Percentiles rank a stretch among this genome's conserved stretches.
These are phyloP conservation scores for Labroides dimidiatus DNA, from an alignment of 2,797 vertebrate genomes.

Conservation along the genomic window DNA sequence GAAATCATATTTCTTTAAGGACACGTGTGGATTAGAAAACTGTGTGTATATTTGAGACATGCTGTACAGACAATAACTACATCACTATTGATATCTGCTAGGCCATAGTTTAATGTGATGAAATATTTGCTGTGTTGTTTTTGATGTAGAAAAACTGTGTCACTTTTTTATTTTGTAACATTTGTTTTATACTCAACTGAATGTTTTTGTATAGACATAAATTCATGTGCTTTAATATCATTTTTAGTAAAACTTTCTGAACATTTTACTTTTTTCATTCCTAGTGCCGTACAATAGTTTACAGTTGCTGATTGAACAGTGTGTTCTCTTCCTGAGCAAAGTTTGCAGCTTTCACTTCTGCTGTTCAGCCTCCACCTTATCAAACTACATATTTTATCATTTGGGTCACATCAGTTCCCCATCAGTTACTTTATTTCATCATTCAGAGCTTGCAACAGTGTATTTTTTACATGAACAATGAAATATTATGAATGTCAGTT, in stretches of 20 bases:
- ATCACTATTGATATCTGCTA: slow-evolving; percentile 32
- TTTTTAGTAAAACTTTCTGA: slow-evolving; percentile 50
- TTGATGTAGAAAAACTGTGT: slow-evolving; percentile 47
- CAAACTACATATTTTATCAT: background rate
- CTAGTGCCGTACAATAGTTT: too few relatives aligned
- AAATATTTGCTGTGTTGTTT: slow-evolving; percentile 45
- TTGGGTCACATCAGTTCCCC: background rate
- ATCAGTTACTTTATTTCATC: too few relatives aligned
- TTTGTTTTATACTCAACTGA: slow-evolving; percentile 68
- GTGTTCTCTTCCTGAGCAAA: too few relatives aligned
- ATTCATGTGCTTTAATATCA: slow-evolving; percentile 17
- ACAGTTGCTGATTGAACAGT: too few relatives aligned
- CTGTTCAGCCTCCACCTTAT: background rate
- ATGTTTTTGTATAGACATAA: slow-evolving; percentile 69
- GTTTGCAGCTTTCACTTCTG: slow-evolving; percentile 31
- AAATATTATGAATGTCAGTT: too few relatives aligned
- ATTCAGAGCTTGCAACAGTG: too few relatives aligned
- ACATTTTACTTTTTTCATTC: slow-evolving; percentile 32
- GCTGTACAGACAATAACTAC: slow-evolving; percentile 31
- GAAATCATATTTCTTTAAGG: slow-evolving; percentile 23
- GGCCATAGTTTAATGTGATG: slow-evolving; percentile 56
- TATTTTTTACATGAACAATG: too few relatives aligned
- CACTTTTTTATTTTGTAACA: slow-evolving; percentile 48
- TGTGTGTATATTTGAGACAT: slow-evolving; percentile 46
- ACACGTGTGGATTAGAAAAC: slow-evolving; percentile 36